Evolutionary conservation across 2,888 invertebrate species (phyloP).

Genomic region (Drosophila basisetae): DNA sequence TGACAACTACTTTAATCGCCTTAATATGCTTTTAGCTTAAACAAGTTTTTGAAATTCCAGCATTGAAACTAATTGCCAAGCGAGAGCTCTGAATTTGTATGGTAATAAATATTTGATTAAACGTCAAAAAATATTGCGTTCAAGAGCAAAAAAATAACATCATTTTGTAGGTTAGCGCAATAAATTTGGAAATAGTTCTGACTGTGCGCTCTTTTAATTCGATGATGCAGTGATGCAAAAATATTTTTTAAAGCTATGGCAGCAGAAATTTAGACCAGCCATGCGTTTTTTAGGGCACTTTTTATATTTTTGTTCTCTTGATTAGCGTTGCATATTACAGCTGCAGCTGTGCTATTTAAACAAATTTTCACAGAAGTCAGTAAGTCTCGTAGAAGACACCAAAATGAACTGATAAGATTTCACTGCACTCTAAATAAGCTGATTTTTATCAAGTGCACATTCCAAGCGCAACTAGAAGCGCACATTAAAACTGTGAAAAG

Average conservation of each 20-base stretch:
- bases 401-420: background rate
- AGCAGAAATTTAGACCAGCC: background rate
- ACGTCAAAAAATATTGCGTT: background rate
- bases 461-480: background rate
- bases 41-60: background rate
- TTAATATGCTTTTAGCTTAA: background rate
- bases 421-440: constrained; percentile 13
- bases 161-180: background rate
- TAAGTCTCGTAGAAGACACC: background rate
- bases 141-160: background rate
- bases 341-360: constrained; percentile 17
- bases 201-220: background rate
- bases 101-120: background rate
- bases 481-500: background rate
- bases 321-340: background rate
- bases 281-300: background rate
- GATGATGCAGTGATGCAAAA: background rate
- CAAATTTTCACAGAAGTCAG: constrained; percentile 6
- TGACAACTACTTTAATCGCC: background rate
- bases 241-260: background rate
- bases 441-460: constrained; percentile 6
- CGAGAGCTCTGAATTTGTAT: background rate
- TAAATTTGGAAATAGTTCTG: background rate
- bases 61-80: background rate
- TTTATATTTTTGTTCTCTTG: background rate